phyloP scores from a whole-genome alignment of 2,888 invertebrate species.

The Theodoxus fluviatilis region DNA sequence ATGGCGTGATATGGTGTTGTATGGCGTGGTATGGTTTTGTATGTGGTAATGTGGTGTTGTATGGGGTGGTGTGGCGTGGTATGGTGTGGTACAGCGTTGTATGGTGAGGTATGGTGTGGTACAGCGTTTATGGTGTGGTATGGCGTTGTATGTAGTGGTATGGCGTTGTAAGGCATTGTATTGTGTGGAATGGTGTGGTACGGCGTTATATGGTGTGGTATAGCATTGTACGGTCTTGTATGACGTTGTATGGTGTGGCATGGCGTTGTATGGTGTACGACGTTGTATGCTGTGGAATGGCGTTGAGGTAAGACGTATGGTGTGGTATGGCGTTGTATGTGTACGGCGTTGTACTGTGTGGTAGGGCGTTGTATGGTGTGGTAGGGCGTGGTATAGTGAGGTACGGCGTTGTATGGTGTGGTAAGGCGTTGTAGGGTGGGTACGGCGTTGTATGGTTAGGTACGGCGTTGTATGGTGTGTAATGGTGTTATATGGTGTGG shows the following conservation, averaged over 20 bases:
- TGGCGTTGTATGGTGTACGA: not conserved
- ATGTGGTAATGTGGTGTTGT: not conserved
- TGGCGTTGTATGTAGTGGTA: not conserved
- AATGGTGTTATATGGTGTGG: constrained; percentile 16
- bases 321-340: no score
- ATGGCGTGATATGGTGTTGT: not conserved
- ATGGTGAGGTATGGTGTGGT: not conserved
- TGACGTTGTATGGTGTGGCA: not conserved
- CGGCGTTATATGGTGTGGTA: not conserved
- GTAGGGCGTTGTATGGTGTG: not conserved
- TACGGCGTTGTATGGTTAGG: not conserved
- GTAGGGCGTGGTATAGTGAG: not conserved
- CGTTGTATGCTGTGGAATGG: not conserved
- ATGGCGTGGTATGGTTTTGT: not conserved
- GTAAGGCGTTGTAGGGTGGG: constrained; percentile 6
- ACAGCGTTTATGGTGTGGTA: constrained; percentile 1
- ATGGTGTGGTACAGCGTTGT: not conserved
- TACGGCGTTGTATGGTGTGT: constrained; percentile 14
- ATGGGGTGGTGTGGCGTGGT: not conserved
- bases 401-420: constrained; percentile 13
- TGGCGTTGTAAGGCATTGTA: not conserved
- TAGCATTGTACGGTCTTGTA: not conserved
- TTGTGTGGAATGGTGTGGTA: not conserved
- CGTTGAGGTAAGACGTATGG: no score
- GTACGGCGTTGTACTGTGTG: not conserved